Conservation (phyloP, 2,888 invertebrate genomes). For the Heliconius ismenius region DNA sequence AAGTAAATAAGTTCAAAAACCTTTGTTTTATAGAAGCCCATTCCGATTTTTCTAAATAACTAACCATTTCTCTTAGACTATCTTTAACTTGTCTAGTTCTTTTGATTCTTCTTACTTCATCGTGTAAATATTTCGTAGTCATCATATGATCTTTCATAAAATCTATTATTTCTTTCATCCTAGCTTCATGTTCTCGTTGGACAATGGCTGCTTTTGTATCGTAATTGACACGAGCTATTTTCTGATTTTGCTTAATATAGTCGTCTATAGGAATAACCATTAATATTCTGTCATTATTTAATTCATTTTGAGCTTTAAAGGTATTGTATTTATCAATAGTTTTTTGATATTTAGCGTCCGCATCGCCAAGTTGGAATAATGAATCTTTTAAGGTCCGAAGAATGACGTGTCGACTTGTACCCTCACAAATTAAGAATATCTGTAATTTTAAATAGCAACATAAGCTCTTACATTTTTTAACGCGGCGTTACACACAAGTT, state of each 20-base stretch:
- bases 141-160: conserved; percentile 47
- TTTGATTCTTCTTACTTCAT: conserved; percentile 55
- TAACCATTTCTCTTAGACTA: conserved; percentile 52
- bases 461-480: neutral
- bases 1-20: conserved; percentile 47
- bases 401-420: neutral
- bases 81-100: conserved; percentile 47
- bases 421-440: neutral
- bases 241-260: neutral
- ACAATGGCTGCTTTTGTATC: conserved; percentile 20
- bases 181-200: conserved; percentile 43
- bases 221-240: conserved; percentile 14
- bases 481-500: too few relatives aligned
- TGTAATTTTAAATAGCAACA: conserved; percentile 8
- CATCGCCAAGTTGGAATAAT: conserved; percentile 3
- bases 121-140: conserved; percentile 53
- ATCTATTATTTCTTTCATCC: conserved; percentile 47
- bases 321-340: neutral
- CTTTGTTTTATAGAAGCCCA: conserved; percentile 40
- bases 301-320: neutral
- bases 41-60: conserved; percentile 47
- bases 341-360: conserved; percentile 9
- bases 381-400: neutral
- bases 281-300: neutral
- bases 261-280: neutral